Evolutionary conservation across 2,113 vertebrate species (phyloP).

Genomic region (Tyrannus savana): DNA sequence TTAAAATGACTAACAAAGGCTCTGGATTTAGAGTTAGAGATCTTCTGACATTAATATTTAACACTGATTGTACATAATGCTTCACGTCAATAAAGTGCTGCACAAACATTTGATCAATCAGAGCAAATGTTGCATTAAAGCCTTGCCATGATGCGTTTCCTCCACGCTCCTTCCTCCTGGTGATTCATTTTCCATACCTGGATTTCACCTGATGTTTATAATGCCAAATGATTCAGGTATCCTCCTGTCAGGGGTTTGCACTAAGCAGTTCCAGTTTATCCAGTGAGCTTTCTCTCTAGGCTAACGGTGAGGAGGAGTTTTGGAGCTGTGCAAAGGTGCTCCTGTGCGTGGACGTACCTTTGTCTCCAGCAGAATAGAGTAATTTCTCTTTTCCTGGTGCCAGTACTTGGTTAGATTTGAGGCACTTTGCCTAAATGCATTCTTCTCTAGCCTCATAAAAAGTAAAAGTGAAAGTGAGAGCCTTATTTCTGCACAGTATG

Average conservation of each 20-base stretch:
- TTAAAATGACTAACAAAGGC: not conserved
- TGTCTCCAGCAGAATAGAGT: not conserved
- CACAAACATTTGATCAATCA: constrained; percentile 5
- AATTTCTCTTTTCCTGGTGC: not conserved
- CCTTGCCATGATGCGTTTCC: not conserved
- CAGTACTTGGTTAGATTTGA: not conserved
- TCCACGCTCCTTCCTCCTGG: not conserved
- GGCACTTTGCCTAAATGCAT: not conserved
- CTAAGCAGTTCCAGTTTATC: not conserved
- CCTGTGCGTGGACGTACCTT: not conserved
- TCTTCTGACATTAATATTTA: constrained; percentile 37
- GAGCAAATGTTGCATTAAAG: not conserved
- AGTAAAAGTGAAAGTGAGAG: constrained; percentile 29
- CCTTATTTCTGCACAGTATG: not conserved
- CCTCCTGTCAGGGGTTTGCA: not conserved
- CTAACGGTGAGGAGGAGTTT: rapidly evolving
- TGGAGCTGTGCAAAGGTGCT: not conserved
- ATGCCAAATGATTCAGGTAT: not conserved
- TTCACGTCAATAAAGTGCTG: not conserved
- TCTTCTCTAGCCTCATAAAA: not conserved
- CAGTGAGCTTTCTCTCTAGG: not conserved
- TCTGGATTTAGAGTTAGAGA: not conserved
- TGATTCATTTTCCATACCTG: not conserved
- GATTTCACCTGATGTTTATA: not conserved
- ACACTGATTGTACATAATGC: not conserved